Base-by-base conservation (phyloP, 2,888 invertebrate genomes). In the Sussaba pulchella region DNA sequence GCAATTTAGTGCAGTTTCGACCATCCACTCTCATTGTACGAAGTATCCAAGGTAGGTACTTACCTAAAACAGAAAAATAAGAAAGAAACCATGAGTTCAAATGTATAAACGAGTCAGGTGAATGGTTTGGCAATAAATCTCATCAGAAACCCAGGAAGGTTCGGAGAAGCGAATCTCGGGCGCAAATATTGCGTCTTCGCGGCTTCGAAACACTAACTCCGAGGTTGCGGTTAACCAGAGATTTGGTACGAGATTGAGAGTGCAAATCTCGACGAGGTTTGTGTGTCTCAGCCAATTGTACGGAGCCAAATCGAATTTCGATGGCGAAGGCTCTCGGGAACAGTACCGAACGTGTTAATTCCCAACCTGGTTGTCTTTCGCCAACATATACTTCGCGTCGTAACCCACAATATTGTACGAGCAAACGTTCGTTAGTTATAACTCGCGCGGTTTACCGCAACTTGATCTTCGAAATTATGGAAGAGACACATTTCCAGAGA, bases 11-110 rank as follows among this genome's bases (percentile, higher is more conserved):
- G n/a, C 26, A 54, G 8, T 54, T n/a, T 12, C 26, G 14, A 54
- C 6, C 9, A 54, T n/a, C n/a, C 26, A 54, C 24, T 26, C 24
- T 10, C 17, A n/a, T 31, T 45, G 70, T 39, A 50, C 45, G 8
- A 67, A 21, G 41, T 43, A 52, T 71, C 31, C 61, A n/a, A n/a
- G n/a, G n/a, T 10, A 63, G 39, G 57, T 81, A 81, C 80, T 81
- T 73, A 81, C 80, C 80, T 81, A 43, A 64, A 81, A 81, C 67
- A 81, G 39, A 72, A 3, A 78, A 69, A 76, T 1, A 69, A 45
- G 61, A 45, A 36, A 69, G 5, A 43, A 73, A 59, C 14, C 70
- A 73, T 21, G 54, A 45, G 12, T 50, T 74, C 45, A 1, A 26
- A 31, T 54, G 6, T 41, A 41, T 3, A 9, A 3, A 24, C 10